Conservation (phyloP, 2,888 invertebrate species). For the Baccha elongata region DNA sequence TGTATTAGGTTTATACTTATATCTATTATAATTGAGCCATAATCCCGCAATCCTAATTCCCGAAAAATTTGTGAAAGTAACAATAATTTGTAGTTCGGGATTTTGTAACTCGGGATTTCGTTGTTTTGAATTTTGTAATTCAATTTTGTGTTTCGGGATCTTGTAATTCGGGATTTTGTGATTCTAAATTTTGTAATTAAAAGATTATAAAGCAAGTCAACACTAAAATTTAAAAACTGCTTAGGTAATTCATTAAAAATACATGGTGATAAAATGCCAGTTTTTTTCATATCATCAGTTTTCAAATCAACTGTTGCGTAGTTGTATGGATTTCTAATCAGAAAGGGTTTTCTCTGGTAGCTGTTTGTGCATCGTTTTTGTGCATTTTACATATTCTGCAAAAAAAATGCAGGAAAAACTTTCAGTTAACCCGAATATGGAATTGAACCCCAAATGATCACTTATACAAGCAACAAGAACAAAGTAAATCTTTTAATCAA, state of each 20-base stretch:
- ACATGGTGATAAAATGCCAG: background rate
- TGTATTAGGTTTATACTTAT: too few species aligned
- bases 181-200: too few species aligned
- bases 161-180: too few species aligned
- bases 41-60: too few species aligned
- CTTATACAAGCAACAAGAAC: background rate
- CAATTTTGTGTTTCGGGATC: too few species aligned
- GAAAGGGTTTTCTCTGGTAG: background rate
- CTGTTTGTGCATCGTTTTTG: background rate
- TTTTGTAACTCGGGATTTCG: too few species aligned
- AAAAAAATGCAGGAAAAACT: constrained; percentile 5
- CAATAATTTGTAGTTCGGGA: too few species aligned
- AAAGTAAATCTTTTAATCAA: background rate
- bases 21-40: too few species aligned
- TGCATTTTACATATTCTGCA: constrained; percentile 13
- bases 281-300: background rate
- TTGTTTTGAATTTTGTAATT: too few species aligned
- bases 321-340: background rate
- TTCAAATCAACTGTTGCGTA: constrained; percentile 5
- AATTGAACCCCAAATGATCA: background rate
- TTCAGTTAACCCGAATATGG: background rate
- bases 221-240: constrained; percentile 7
- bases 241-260: background rate
- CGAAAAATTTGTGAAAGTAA: too few species aligned
- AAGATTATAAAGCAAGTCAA: constrained; percentile 2